Evolutionary conservation across 37 sponge, comb jelly and placozoan genomes (phyloP), one percentile per base, ranked within the genome.

Genomic region (Geodia barretti): DNA sequence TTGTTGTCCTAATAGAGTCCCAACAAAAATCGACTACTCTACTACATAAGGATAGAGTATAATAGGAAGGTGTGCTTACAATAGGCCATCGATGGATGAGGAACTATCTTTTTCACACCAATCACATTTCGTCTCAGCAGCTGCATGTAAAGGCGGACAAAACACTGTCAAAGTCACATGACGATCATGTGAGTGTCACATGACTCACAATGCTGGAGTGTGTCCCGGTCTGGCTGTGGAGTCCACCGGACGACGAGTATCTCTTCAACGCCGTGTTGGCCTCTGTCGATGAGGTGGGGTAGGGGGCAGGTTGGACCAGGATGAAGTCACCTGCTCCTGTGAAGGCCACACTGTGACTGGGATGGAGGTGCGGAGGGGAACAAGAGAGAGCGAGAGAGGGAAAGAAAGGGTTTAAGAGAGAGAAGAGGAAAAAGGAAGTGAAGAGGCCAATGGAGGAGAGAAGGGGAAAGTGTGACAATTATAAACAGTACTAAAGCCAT

Each of bases 51-150:
- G n/a, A n/a, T n/a, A n/a, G n/a, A n/a, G n/a, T n/a, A n/a, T n/a
- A n/a, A n/a, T n/a, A n/a, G n/a, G n/a, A n/a, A n/a, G n/a, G n/a
- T n/a, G n/a, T n/a, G 73, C 96, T 89, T 60, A 95, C 96, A 96
- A 64, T 94, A 93, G n/a, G 97, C 88, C 8, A 96, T 80, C 24
- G 61, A 75, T 24, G 97, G 97, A 62, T 96, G 97, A 29, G 92
- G 72, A 37, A 84, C 91, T 75, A 93, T 84, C 47, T 86, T 42
- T 63, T 77, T 80, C 3, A 93, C 92, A 24, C 88, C 86, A 71
- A 68, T 40, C 23, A 70, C 35, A 24, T 62, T 70, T 29, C 95
- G 79, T 47, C 60, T 81, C 64, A 91, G n/a, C 41, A 94, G 64
- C 94, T 94, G 68, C 23, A 74, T 8, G 41, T 36, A 33, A 64